Percentiles rank a stretch among this genome's conserved stretches.
These are phyloP conservation scores for Frieseomelitta varia DNA, from an alignment of 1,140 invertebrate genomes.

Conservation along the genomic window DNA sequence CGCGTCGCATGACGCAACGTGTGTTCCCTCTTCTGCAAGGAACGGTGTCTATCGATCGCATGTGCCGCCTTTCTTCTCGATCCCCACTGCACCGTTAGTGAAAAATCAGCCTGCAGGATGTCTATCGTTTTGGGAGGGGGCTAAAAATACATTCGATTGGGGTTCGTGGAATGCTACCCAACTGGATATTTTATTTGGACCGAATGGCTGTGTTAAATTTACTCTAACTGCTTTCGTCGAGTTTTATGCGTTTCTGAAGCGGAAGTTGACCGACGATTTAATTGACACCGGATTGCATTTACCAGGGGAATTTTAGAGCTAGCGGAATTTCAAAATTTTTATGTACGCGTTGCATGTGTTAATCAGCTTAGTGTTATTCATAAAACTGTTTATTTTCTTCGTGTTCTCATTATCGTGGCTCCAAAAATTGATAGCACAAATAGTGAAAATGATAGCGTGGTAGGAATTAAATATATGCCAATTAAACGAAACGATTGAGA, in stretches of 20 bases:
- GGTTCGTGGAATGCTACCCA: neutral
- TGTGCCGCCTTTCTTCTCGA: conserved; percentile 30
- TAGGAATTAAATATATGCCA: neutral
- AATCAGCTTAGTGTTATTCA: neutral
- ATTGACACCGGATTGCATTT: neutral
- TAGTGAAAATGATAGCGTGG: too few relatives aligned
- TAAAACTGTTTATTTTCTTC: neutral
- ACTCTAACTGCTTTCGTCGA: neutral
- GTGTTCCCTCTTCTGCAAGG: neutral
- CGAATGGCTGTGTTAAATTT: neutral
- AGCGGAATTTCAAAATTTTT: neutral
- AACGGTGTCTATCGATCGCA: conserved; percentile 31
- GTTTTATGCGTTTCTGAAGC: neutral
- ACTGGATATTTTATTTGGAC: neutral
- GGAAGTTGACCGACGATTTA: neutral
- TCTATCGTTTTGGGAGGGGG: neutral
- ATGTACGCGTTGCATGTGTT: neutral
- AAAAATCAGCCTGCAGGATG: conserved; percentile 30
- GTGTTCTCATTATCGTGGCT: too few relatives aligned
- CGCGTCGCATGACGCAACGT: conserved; percentile 29
- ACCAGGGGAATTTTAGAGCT: neutral
- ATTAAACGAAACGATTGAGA: neutral
- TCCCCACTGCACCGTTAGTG: conserved; percentile 10
- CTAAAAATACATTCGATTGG: conserved; percentile 32
- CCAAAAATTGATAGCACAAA: neutral